Percentiles rank a stretch among this genome's conserved stretches.
Conservation (phyloP, 1,140 invertebrate genomes). For the Calosoma granatense region DNA sequence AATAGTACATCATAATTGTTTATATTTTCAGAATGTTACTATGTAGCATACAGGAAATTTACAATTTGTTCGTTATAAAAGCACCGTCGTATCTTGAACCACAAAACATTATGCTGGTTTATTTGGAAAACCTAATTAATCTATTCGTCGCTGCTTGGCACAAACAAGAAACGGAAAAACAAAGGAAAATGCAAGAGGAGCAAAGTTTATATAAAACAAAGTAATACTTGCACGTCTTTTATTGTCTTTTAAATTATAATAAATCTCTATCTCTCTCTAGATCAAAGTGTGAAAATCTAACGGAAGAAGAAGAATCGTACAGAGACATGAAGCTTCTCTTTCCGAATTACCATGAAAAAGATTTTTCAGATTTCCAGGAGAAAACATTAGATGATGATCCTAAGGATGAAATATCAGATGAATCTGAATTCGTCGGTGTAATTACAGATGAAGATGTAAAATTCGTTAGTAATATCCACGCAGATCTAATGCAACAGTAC, state of each 20-base stretch:
- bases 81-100: constrained; percentile 30
- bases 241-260: constrained; percentile 7
- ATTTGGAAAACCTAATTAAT: constrained; percentile 45
- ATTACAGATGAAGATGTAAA: constrained; percentile 48
- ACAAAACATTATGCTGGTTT: constrained; percentile 31
- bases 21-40: constrained; percentile 47
- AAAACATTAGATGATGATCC: constrained; percentile 27
- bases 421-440: constrained; percentile 23
- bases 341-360: constrained; percentile 58
- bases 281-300: constrained; percentile 47
- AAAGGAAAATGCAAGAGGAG: constrained; percentile 58
- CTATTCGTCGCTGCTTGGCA: constrained; percentile 62
- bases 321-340: constrained; percentile 65
- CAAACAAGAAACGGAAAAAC: constrained; percentile 56
- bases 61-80: constrained; percentile 40
- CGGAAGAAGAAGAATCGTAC: constrained; percentile 64
- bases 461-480: constrained; percentile 47
- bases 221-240: constrained; percentile 29
- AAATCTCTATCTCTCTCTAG: constrained; percentile 26
- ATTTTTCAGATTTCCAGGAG: constrained; percentile 50
- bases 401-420: constrained; percentile 28
- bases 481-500: constrained; percentile 43
- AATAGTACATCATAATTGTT: constrained; percentile 9
- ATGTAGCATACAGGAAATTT: constrained; percentile 52
- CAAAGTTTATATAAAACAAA: constrained; percentile 75